Evolutionary conservation across 30 jellyfish, hydroid and myxozoan species (phyloP), one percentile per base, ranked within the genome.

Genomic region (Aurelia aurita): DNA sequence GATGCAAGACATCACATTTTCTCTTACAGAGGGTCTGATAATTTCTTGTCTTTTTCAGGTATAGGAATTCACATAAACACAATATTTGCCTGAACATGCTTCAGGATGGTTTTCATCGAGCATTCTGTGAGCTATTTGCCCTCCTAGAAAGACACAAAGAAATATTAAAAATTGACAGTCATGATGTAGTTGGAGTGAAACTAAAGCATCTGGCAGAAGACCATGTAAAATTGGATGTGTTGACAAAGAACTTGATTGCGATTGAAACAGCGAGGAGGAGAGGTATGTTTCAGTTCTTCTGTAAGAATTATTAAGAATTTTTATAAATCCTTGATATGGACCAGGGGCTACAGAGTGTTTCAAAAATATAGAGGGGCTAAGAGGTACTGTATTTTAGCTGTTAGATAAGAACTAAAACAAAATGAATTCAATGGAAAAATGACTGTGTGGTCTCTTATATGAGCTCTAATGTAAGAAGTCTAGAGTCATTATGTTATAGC

Each of bases 81-180:
- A 91, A 91, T 75, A 59, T 91, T 34, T 91, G 96, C 44, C 84
- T 88, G 61, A 90, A 88, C 43, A 82, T 88, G 92, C 90, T 93
- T 3, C 95, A 93, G 79, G 96, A 87, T 58, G 98, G 98, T 0
- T 93, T 54, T 69, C 97, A 93, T 66, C 23, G 25, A 63, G 98
- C 98, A 10, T 93, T 93, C 75, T 60, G 98, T 70, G 98, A 93
- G 49, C 49, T 93, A 35, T 93, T 93, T 74, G 88, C 77, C 46
- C 88, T 93, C 65, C 59, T 93, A 3, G 61, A 86, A 28, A 78
- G 68, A 47, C 90, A 80, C 18, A 86, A 80, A 60, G 86, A 79
- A 54, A 16, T 46, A 14, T 39, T 31, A 0, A 53, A 26, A 16
- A 35, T 67, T 27, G 79, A 70, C 31, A 45, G 34, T 9, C 23